Evolutionary conservation across 2,888 invertebrate genomes (phyloP).

Genomic region (Chesias legatella): DNA sequence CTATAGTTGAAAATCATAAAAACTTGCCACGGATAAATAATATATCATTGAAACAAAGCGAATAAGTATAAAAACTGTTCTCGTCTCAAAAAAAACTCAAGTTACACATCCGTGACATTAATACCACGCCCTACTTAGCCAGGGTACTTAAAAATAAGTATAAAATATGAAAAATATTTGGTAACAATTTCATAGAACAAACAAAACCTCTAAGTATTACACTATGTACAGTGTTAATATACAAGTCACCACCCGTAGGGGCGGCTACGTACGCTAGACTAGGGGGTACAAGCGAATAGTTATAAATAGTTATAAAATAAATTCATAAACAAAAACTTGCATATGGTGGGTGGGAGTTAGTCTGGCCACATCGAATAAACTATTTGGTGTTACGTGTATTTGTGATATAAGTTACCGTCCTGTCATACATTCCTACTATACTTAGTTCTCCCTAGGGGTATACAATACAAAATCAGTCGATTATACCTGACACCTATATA

Average conservation of each 20-base stretch:
- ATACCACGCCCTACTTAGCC: constrained; percentile 1
- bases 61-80: constrained; percentile 6
- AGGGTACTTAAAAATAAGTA: constrained; percentile 25
- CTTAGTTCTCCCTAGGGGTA: constrained; percentile 40
- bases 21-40: too few species aligned
- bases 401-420: constrained; percentile 1
- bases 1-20: not conserved
- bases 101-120: constrained; percentile 4
- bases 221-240: constrained; percentile 32
- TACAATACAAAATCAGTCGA: constrained; percentile 38
- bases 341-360: constrained; percentile 27
- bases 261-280: constrained; percentile 55
- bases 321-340: constrained; percentile 14
- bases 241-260: constrained; percentile 61
- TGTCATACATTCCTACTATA: constrained; percentile 10
- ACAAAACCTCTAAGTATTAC: constrained; percentile 32
- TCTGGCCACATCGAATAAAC: constrained; percentile 28
- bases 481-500: constrained; percentile 21
- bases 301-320: constrained; percentile 25
- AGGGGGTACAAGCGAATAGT: constrained; percentile 20
- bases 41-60: too few species aligned
- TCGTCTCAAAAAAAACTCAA: constrained; percentile 10
- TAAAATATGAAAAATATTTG: constrained; percentile 75
- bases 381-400: constrained; percentile 23
- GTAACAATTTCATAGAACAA: constrained; percentile 69